Percentiles rank a stretch among this genome's conserved stretches.
phyloP scores from a whole-genome alignment of 2,888 invertebrate genomes.

The Deilephila porcellus region DNA sequence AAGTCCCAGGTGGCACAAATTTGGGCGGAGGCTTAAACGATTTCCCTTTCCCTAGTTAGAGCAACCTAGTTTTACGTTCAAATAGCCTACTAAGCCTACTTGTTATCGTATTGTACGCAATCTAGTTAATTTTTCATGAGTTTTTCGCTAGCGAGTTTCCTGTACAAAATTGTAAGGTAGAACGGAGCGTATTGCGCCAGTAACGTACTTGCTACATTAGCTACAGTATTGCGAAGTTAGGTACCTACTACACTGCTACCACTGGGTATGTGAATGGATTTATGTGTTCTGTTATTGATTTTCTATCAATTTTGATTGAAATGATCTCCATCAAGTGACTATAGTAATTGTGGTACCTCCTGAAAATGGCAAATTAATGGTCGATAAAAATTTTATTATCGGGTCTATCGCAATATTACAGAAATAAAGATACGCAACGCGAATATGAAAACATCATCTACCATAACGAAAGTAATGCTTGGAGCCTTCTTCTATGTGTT shows the following conservation, averaged over 20 bases:
- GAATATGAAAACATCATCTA: no score
- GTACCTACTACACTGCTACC: not conserved
- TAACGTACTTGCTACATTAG: not conserved
- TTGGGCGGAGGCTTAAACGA: slow-evolving; percentile 70
- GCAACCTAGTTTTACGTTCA: slow-evolving; percentile 64
- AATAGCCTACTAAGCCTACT: slow-evolving; percentile 42
- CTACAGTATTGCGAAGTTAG: not conserved
- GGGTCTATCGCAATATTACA: no score
- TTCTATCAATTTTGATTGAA: no score
- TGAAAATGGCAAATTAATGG: no score
- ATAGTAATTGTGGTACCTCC: no score
- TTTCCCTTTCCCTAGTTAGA: slow-evolving; percentile 62
- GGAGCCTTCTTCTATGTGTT: no score
- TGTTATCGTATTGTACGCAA: slow-evolving; percentile 36
- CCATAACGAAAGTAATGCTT: no score
- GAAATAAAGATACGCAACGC: no score
- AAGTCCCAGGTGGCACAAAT: slow-evolving; percentile 70
- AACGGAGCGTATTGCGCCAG: not conserved
- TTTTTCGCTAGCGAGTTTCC: slow-evolving; percentile 18
- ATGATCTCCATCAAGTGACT: no score
- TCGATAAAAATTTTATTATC: no score
- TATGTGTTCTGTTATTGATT: no score
- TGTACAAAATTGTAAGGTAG: slow-evolving; percentile 16
- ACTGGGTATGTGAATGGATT: not conserved
- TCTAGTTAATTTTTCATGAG: slow-evolving; percentile 25